These are phyloP conservation scores for Diarsia mendica DNA, from an alignment of 2,888 invertebrate genomes.

Conservation along the genomic window DNA sequence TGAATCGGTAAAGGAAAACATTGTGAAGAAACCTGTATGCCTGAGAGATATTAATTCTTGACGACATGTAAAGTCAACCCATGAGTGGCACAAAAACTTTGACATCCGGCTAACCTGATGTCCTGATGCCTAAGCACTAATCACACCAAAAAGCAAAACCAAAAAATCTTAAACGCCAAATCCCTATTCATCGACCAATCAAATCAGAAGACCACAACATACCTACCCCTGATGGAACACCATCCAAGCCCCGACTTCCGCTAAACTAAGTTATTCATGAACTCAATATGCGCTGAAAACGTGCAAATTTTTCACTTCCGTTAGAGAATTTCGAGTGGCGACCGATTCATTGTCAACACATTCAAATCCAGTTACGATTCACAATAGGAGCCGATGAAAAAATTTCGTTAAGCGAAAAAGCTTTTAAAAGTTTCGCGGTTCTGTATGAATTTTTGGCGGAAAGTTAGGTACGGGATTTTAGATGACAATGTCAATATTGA, in stretches of 20 bases:
- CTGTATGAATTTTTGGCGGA: conserved; percentile 19
- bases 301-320: conserved; percentile 54
- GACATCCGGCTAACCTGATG: too few relatives aligned
- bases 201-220: conserved; percentile 25
- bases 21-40: too few relatives aligned
- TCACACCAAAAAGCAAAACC: too few relatives aligned
- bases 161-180: background rate
- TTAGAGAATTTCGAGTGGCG: conserved; percentile 57
- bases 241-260: conserved; percentile 38
- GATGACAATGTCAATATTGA: background rate
- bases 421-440: conserved; percentile 41
- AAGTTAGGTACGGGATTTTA: background rate
- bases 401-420: conserved; percentile 40
- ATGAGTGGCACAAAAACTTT: too few relatives aligned
- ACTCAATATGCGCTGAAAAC: conserved; percentile 53
- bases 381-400: conserved; percentile 61
- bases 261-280: conserved; percentile 64
- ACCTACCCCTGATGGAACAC: background rate
- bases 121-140: too few relatives aligned
- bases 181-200: conserved; percentile 18
- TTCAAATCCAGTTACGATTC: conserved; percentile 65
- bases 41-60: too few relatives aligned
- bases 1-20: too few relatives aligned
- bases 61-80: too few relatives aligned
- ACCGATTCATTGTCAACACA: conserved; percentile 69